Evolutionary conservation across 2,797 vertebrate species (phyloP), one percentile per base, ranked within the genome.

Genomic region (Sebastes taczanowskii): DNA sequence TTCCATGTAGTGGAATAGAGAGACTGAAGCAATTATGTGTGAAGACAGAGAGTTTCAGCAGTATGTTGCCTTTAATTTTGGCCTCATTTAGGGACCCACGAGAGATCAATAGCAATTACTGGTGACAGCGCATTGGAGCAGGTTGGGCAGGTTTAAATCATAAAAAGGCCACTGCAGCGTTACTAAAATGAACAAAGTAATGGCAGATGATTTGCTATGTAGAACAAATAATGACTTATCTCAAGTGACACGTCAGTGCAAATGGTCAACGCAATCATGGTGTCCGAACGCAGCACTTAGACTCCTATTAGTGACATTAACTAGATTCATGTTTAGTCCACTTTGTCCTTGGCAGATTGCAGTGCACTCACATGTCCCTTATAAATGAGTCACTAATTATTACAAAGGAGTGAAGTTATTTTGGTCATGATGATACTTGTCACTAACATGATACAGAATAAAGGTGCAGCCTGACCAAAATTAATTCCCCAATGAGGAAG

Each of bases 191-290:
- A 75, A 20, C 20, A 49, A 59, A 5, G 8, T 55, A 55, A 59
- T 65, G 38, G 16, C 64, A 53, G 38, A 71, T 42, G 4, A 68
- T 78, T 68, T 52, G 20, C 80, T 32, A 62, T n/a, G 46, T 49
- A 20, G 71, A 77, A 49, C 81, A 78, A 78, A 69, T 68, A 83
- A 82, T 78, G 25, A 83, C 38, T 77, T 62, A 49, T 71, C 71
- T 71, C 20, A 22, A 42, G 59, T 68, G 67, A 73, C 60, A 78
- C 1, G 3, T 25, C n/a, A 20, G n/a, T 34, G 62, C 18, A 64
- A 85, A 73, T 20, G 68, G 76, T 80, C 32, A 75, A 58, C 3
- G 22, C 63, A 73, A 77, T 78, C 11, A 23, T 1, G 1, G 68
- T 64, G 76, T 77, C 76, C 62, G 55, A 72, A 72, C 56, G 16